Conservation (phyloP, 2,888 invertebrate genomes). For the Phymatocera aterrima region DNA sequence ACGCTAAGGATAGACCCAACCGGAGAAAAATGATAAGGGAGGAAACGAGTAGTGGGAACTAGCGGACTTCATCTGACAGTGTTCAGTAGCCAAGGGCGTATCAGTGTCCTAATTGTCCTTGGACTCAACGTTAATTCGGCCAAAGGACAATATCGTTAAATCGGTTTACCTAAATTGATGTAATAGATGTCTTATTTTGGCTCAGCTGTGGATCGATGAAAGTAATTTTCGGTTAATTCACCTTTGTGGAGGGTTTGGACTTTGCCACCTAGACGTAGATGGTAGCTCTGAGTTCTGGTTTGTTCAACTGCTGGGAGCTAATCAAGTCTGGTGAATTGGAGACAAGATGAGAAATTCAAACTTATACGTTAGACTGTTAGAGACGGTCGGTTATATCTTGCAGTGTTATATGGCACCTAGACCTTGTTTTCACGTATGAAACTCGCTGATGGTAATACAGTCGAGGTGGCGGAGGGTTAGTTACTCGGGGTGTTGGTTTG, state of each 20-base stretch:
- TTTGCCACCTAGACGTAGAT: too few species aligned
- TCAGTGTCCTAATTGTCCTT: background rate
- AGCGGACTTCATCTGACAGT: background rate
- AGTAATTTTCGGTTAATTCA: background rate
- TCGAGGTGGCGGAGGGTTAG: constrained; percentile 56
- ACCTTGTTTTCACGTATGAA: constrained; percentile 47
- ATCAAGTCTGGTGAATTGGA: constrained; percentile 46
- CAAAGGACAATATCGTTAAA: background rate
- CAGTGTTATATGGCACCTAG: constrained; percentile 8
- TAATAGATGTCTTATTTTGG: background rate
- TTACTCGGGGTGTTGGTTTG: constrained; percentile 69
- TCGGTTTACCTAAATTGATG: background rate
- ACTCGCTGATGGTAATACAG: constrained; percentile 54
- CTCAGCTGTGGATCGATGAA: background rate
- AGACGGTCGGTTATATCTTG: constrained; percentile 16
- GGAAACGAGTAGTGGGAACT: background rate
- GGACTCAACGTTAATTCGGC: background rate
- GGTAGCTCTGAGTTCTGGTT: background rate
- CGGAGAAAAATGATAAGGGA: too few species aligned
- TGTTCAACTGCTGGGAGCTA: constrained; percentile 13
- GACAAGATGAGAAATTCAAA: constrained; percentile 41
- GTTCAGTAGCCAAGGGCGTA: background rate
- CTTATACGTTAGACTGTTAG: background rate
- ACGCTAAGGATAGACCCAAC: background rate
- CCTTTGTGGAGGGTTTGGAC: too few species aligned